Base-by-base conservation (phyloP, 2,797 vertebrate species). In the Atherinosoma microstoma region DNA sequence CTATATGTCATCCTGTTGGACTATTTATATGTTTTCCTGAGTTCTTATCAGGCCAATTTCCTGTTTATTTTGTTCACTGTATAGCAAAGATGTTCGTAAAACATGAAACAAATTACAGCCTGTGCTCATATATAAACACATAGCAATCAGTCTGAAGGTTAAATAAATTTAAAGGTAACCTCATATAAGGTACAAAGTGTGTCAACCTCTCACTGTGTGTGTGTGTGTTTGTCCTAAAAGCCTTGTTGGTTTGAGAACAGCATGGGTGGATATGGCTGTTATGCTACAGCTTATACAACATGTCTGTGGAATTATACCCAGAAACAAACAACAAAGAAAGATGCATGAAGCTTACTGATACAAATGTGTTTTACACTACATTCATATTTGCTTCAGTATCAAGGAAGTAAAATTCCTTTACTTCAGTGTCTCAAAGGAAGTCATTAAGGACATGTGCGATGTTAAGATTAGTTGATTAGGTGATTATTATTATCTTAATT, bases 301-400 rank as follows among this genome's bases (percentile, higher is more conserved):
- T 63, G 51, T 68, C 42, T 69, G 62, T 70, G 56, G 15, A 76
- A 76, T 51, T 70, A 74, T 22, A 64, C 34, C 38, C 4, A 67
- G 47, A 70, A 74, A 79, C 42, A 47, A 16, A 40, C 10, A 63
- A 34, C 13, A 53, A 16, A 40, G 24, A 13, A 42, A 54, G 36
- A 24, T 15, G 5, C 3, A 53, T 8, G 4, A 13, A 32, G 30
- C 45, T 54, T 9, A 42, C 51, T 24, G 35, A 53, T 29, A 9
- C 4, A n/a, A 40, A 42, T 5, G 13, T 56, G 13, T 56, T 53
- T 10, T 3, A 38, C 12, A 60, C 15, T 56, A 56, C 27, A 15
- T 29, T 27, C 10, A 13, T 4, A 59, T 59, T 59, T 59, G 3
- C 32, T 36, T 59, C 0, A 22, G 11, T 22, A 22, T 6, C 7